Evolutionary conservation across 2,888 invertebrate genomes (phyloP).

Genomic region (Dexiosoma caninum): DNA sequence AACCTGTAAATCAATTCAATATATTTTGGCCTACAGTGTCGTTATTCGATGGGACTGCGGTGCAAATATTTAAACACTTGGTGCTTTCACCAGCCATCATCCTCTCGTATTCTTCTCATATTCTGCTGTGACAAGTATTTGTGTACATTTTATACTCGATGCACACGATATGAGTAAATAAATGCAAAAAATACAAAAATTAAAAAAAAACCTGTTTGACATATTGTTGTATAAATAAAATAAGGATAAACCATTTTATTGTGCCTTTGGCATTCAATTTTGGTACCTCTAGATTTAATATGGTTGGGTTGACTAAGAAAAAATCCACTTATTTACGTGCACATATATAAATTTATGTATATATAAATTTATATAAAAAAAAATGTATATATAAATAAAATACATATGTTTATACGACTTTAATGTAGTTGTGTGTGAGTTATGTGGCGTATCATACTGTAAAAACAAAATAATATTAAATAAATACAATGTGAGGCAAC

Average conservation of each 20-base stretch:
- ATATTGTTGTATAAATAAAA: constrained; percentile 40
- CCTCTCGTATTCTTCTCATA: no score
- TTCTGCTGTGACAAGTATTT: background rate
- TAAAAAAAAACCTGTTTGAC: constrained; percentile 18
- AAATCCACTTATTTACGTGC: background rate
- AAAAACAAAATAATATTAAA: no score
- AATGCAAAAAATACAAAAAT: no score
- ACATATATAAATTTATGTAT: background rate
- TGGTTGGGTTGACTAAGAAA: background rate
- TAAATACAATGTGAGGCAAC: no score
- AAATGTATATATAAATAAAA: no score
- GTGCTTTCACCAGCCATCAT: background rate
- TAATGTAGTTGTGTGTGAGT: background rate
- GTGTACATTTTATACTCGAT: background rate
- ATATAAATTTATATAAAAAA: background rate
- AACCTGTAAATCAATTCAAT: constrained; percentile 28
- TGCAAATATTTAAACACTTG: background rate
- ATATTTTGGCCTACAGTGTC: constrained; percentile 23
- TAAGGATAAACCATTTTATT: constrained; percentile 16
- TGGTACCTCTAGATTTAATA: background rate
- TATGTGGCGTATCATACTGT: no score
- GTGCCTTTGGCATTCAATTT: constrained; percentile 30
- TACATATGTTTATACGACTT: no score
- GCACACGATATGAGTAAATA: background rate
- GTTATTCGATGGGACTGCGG: background rate